Evolutionary conservation across 1,140 invertebrate genomes (phyloP), one percentile per base, ranked within the genome.

Genomic region (Plodia interpunctella): DNA sequence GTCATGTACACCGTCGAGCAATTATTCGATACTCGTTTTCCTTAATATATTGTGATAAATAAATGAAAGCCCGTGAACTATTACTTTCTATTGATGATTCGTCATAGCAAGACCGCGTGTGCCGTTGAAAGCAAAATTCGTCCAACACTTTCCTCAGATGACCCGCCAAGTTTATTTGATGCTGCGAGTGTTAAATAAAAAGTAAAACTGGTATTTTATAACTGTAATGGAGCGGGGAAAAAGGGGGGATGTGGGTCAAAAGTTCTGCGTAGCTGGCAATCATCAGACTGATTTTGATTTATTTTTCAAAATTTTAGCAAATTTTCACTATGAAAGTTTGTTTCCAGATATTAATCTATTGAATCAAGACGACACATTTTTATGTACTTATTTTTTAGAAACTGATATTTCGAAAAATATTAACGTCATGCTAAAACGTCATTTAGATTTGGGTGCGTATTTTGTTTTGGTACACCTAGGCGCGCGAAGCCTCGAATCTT

Each of bases 61-160:
- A 63, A 67, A 71, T 66, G 68, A 67, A 67, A 70, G 67, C 60
- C 50, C 62, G 60, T 63, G 51, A 68, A 77, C 75, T 84, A 82
- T 83, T 80, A 84, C 83, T 88, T 88, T 88, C 86, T 87, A 86
- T 74, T 67, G 60, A 63, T 66, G 63, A 62, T 68, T 72, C n/a
- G 51, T 53, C 63, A 60, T 64, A 51, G 63, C 70, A 66, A 69
- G 66, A 32, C 30, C 30, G 65, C 63, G 66, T 66, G 64, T 74
- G 72, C 70, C 68, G 71, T 73, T 70, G 83, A 87, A 87, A 87
- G 81, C 83, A 88, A 87, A 87, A 83, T 83, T 86, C 78, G 76
- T 78, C 72, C 78, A 83, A 80, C 85, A 84, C 83, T 88, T 87
- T 88, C 81, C 74, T 84, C 69, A 56, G 64, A 55, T 77, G 78